Percentiles rank a stretch among this genome's conserved stretches.
Evolutionary conservation across 2,113 vertebrate species (phyloP).

Genomic region (Notothenia rossii): DNA sequence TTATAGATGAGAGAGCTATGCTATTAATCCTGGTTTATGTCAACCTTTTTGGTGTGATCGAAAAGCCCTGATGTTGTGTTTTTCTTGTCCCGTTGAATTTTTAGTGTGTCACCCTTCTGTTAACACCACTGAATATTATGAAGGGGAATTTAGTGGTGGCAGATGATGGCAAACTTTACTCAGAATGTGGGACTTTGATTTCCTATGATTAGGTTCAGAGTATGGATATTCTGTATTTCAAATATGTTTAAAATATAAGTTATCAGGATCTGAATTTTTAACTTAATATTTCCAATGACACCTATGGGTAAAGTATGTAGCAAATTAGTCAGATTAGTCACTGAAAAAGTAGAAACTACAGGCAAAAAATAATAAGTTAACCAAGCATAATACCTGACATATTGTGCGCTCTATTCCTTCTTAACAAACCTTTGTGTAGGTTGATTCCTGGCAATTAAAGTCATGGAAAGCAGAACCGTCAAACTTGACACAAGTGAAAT

Average conservation of each 20-base stretch:
- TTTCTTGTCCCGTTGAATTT: slow-evolving; percentile 14
- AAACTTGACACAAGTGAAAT: background rate
- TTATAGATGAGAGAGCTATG: slow-evolving; percentile 38
- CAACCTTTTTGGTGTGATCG: background rate
- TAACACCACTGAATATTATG: slow-evolving; percentile 8
- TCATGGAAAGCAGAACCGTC: background rate
- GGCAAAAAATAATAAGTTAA: background rate
- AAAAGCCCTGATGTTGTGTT: slow-evolving; percentile 1
- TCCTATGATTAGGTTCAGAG: slow-evolving; percentile 9
- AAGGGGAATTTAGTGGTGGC: background rate
- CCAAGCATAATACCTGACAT: background rate
- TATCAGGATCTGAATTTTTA: background rate
- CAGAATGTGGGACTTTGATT: slow-evolving; percentile 19
- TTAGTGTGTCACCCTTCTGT: slow-evolving; percentile 2
- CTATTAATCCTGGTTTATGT: slow-evolving; percentile 25
- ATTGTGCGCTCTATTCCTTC: background rate
- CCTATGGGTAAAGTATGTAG: background rate
- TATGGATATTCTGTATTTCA: background rate
- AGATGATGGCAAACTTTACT: slow-evolving; percentile 24
- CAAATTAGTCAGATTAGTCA: background rate
- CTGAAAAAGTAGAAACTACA: background rate
- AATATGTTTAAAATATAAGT: background rate
- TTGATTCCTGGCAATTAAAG: background rate
- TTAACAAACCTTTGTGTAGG: background rate
- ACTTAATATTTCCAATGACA: background rate